Percentiles rank a stretch among this genome's conserved stretches.
Evolutionary conservation across 2,797 vertebrate species (phyloP).

Genomic region (Hemitrygon akajei): DNA sequence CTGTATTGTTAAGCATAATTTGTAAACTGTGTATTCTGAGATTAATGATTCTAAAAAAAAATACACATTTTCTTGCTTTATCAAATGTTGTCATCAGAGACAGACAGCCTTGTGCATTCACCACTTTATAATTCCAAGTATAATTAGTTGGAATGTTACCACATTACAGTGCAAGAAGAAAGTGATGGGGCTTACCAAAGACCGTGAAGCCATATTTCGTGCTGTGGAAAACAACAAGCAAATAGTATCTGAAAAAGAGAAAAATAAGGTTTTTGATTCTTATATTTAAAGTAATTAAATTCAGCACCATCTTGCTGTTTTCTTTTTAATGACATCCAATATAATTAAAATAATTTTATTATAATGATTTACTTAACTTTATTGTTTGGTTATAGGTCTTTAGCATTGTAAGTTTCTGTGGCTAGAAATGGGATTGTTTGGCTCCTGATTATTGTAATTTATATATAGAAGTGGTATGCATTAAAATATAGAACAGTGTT

Average conservation of each 20-base stretch:
- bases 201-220: slow-evolving; percentile 74
- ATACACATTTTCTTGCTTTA: neutral
- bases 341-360: neutral
- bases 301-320: neutral
- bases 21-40: no score
- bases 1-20: no score
- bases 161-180: slow-evolving; percentile 71
- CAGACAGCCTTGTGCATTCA: no score
- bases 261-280: slow-evolving; percentile 61
- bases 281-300: neutral
- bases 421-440: no score
- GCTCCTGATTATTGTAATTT: no score
- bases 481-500: neutral
- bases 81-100: neutral
- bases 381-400: neutral
- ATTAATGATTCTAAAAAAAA: no score
- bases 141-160: neutral
- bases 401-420: neutral
- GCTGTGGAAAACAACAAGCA: slow-evolving; percentile 72
- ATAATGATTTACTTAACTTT: neutral
- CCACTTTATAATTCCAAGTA: neutral
- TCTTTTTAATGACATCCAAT: neutral
- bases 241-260: slow-evolving; percentile 68
- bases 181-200: slow-evolving; percentile 64
- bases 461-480: neutral